phyloP scores from a whole-genome alignment of 92 coral and sea anemone genomes.

The Zoanthus solanderi region DNA sequence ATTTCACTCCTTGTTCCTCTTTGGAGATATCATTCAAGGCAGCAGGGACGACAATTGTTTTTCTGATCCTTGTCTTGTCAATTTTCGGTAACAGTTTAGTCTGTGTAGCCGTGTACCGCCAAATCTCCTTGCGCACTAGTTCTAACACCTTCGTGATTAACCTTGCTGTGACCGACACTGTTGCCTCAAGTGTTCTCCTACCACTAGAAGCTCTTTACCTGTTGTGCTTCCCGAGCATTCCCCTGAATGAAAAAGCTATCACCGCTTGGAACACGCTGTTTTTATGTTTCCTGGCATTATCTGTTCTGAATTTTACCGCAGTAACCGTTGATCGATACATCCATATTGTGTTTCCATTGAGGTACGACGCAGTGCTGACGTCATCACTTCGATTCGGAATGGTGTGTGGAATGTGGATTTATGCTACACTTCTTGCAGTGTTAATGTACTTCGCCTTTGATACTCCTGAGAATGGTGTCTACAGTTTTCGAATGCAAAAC shows the following conservation, averaged over 20 bases:
- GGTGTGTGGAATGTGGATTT: slow-evolving; percentile 48
- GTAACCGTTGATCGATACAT: slow-evolving; percentile 64
- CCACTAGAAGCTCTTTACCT: slow-evolving; percentile 59
- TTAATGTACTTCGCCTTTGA: slow-evolving; percentile 63
- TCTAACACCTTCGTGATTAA: slow-evolving; percentile 62
- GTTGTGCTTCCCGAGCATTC: slow-evolving; percentile 48
- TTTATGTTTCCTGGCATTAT: slow-evolving; percentile 51
- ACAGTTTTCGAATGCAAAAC: slow-evolving; percentile 41
- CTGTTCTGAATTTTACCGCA: slow-evolving; percentile 69
- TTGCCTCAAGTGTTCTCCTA: slow-evolving; percentile 48
- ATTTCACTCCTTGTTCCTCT: slow-evolving; percentile 29
- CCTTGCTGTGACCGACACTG: slow-evolving; percentile 57
- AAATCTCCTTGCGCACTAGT: slow-evolving; percentile 43
- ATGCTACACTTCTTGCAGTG: slow-evolving; percentile 37
- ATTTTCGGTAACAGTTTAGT: slow-evolving; percentile 54
- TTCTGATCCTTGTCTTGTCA: slow-evolving; percentile 39
- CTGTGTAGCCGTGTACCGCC: slow-evolving; percentile 52
- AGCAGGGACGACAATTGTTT: slow-evolving; percentile 45
- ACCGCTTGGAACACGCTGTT: slow-evolving; percentile 57
- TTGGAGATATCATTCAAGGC: slow-evolving; percentile 48
- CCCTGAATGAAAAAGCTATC: slow-evolving; percentile 48
- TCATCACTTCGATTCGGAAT: slow-evolving; percentile 9
- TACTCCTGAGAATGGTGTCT: slow-evolving; percentile 43
- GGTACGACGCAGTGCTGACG: slow-evolving; percentile 51
- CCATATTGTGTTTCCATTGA: slow-evolving; percentile 61